Conservation (phyloP, 2,113 vertebrate species). For the Megalops atlanticus region DNA sequence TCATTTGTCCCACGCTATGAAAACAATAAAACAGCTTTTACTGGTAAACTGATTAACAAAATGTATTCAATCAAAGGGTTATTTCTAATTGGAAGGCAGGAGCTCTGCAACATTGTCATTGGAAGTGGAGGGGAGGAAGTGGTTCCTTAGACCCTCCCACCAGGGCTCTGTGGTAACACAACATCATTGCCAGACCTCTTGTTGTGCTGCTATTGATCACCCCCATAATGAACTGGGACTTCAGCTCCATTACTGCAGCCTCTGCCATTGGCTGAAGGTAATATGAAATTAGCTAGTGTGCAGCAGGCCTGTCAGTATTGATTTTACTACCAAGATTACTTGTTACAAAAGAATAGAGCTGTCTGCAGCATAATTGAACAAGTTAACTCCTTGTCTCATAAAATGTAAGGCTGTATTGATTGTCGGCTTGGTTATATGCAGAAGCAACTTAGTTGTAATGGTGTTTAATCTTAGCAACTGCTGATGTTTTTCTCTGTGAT, state of each 20-base stretch:
- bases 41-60: too few relatives aligned
- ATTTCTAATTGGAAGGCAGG: too few relatives aligned
- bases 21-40: too few relatives aligned
- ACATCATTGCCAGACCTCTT: constrained; percentile 58
- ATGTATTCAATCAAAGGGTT: too few relatives aligned
- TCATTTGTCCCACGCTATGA: too few relatives aligned
- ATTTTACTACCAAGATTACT: constrained; percentile 98
- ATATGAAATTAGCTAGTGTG: constrained; percentile 98
- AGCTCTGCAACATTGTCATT: too few relatives aligned
- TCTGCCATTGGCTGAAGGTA: constrained; percentile 90
- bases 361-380: constrained; percentile 98
- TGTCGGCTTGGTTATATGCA: constrained; percentile 78
- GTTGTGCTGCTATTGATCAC: constrained; percentile 81
- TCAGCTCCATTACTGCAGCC: constrained; percentile 89
- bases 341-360: constrained; percentile 99
- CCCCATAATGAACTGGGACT: constrained; percentile 93
- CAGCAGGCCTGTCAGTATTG: constrained; percentile 93
- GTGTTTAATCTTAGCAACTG: constrained; percentile 75
- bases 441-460: constrained; percentile 71
- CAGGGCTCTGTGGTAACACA: neutral
- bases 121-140: too few relatives aligned
- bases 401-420: constrained; percentile 97
- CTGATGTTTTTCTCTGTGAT: constrained; percentile 56
- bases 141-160: neutral
- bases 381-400: constrained; percentile 99